These are phyloP conservation scores for Pterois miles DNA, from an alignment of 2,797 vertebrate genomes.

Conservation along the genomic window DNA sequence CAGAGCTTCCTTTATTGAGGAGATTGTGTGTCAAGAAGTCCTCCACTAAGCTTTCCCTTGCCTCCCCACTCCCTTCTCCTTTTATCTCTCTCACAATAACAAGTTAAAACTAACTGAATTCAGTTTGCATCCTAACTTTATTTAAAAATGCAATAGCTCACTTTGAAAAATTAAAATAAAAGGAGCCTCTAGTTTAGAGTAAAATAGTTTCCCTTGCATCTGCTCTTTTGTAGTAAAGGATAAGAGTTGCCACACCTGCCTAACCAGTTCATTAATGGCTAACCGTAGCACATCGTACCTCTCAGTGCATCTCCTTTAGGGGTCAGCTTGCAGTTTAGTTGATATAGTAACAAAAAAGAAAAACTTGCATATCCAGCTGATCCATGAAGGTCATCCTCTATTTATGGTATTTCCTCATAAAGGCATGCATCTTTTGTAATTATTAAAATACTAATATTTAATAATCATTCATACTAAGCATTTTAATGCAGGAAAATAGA, in stretches of 20 bases:
- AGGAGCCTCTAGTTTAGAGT: background rate
- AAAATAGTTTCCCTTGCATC: background rate
- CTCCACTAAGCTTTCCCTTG: background rate
- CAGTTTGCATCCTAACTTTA: accelerated
- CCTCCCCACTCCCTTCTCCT: background rate
- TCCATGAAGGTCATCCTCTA: background rate
- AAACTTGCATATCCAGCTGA: background rate
- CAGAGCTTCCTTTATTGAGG: background rate
- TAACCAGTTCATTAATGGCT: conserved; percentile 23
- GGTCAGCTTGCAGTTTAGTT: conserved; percentile 18
- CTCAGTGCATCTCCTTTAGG: background rate
- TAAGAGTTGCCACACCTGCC: background rate
- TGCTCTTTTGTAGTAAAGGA: background rate
- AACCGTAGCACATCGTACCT: too few species aligned
- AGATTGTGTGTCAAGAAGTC: background rate
- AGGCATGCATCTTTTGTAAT: background rate
- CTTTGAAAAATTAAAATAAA: background rate
- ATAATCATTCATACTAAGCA: background rate
- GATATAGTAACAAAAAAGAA: background rate
- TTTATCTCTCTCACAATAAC: background rate
- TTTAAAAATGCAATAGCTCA: background rate
- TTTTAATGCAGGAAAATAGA: background rate
- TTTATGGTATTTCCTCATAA: background rate
- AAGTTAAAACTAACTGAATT: background rate
- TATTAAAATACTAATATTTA: background rate